A percentile compares a stretch with the other conserved stretches of the same genome.
These are phyloP conservation scores for Scophthalmus maximus DNA, from an alignment of 2,113 vertebrate species.

Conservation along the genomic window DNA sequence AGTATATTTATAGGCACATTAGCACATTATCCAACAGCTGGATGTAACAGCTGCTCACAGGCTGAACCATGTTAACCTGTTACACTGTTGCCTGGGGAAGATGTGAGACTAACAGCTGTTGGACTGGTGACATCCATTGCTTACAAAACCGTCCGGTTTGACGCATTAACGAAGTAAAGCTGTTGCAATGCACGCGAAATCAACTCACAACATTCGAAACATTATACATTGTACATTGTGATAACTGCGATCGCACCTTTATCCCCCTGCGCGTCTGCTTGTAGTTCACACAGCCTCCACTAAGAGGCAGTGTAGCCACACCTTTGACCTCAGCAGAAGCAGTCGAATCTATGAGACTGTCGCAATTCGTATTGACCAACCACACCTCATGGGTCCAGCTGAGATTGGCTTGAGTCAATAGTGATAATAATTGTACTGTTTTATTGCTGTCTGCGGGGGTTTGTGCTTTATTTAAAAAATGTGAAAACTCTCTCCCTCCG, in stretches of 20 bases:
- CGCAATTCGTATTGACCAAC: constrained; percentile 53
- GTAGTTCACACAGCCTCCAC: constrained; percentile 57
- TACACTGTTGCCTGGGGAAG: not conserved
- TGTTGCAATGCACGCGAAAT: no score
- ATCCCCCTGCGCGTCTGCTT: not conserved
- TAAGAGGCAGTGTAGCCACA: constrained; percentile 61
- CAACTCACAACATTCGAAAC: no score
- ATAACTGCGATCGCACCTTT: not conserved
- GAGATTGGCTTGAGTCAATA: constrained; percentile 56
- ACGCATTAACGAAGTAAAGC: not conserved
- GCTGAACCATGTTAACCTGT: constrained; percentile 3
- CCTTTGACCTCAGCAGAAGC: not conserved
- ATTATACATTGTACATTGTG: no score
- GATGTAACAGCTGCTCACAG: constrained; percentile 28
- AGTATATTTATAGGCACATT: not conserved
- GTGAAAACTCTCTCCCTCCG: not conserved
- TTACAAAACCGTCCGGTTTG: not conserved
- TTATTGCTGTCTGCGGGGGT: constrained; percentile 45
- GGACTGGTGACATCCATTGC: not conserved
- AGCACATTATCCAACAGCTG: constrained; percentile 21
- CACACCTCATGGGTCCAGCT: constrained; percentile 42
- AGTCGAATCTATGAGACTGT: constrained; percentile 17
- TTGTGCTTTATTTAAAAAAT: constrained; percentile 55
- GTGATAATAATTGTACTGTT: constrained; percentile 56
- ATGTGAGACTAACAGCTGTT: constrained; percentile 21